Evolutionary conservation across 2,888 invertebrate species (phyloP), one percentile per base, ranked within the genome.

Genomic region (Tinea pellionella): DNA sequence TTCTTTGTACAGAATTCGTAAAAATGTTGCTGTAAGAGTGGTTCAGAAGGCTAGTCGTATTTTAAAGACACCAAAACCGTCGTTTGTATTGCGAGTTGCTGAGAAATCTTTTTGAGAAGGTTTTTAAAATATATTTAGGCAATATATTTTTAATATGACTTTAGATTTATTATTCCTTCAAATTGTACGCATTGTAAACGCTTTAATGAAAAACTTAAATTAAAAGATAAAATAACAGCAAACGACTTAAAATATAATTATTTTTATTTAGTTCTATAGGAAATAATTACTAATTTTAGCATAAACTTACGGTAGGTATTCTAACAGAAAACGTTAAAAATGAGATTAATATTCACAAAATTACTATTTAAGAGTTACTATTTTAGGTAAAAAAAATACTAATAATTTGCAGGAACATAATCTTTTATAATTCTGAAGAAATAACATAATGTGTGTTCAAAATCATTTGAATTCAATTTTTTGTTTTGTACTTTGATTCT

Each of bases 1-100:
- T 15, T 71, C 68, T 66, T 63, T 62, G 88, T 89, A 60, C 88
- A 90, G 90, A 90, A 71, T 90, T 90, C 69, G 89, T 89, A 65
- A 89, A 89, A 73, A 85, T 90, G 80, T 75, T 90, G 70, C 73
- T 89, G 76, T 90, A 88, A 64, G 64, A 63, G 67, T 70, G 71
- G 69, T 66, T 71, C 68, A 64, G 47, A 47, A 47, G 79, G 79
- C 68, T 80, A 80, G 77, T 66, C 75, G 62, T 78, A 61, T 61
- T 59, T 63, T 67, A 67, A 68, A 69, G 69, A 69, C 68, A 66
- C 61, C 60, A 56, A 43, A 61, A 62, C n/a, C 30, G 51, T 57
- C 57, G 32, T 30, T 57, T n/a, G 16, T 47, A 37, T 9, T n/a
- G 37, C 9, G n/a, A 37, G n/a, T 37, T 37, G 37, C 37, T 12